Percentiles rank a stretch among this genome's conserved stretches.
phyloP scores from a whole-genome alignment of 53 echinoderm and acorn worm species.

The Actinopyga echinites region DNA sequence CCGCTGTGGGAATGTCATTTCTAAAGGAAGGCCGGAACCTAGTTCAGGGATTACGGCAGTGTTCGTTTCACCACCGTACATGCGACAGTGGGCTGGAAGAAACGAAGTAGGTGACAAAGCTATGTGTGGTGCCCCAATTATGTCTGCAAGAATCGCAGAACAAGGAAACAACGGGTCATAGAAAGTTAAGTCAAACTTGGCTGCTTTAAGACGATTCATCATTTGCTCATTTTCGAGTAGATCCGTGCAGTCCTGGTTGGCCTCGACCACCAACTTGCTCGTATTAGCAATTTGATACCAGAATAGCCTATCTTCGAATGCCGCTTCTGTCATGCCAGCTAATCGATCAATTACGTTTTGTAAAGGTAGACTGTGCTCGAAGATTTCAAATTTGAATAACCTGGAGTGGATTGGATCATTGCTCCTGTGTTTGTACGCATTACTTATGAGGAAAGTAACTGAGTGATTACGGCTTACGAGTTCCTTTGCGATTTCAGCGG shows the following conservation, averaged over 20 bases:
- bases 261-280: conserved; percentile 5
- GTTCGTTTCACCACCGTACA: conserved; percentile 53
- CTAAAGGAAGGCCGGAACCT: conserved; percentile 53
- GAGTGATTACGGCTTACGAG: conserved; percentile 62
- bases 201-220: conserved; percentile 27
- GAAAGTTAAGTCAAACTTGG: conserved; percentile 56
- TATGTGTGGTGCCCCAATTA: conserved; percentile 49
- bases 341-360: neutral
- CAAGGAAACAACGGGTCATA: conserved; percentile 71
- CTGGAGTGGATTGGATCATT: conserved; percentile 46
- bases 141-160: conserved; percentile 52
- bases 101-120: conserved; percentile 52
- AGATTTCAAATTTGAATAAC: conserved; percentile 63
- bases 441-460: conserved; percentile 70
- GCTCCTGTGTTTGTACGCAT: conserved; percentile 60
- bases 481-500: conserved; percentile 55
- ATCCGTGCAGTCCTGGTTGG: conserved; percentile 48
- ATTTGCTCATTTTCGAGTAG: conserved; percentile 50
- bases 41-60: conserved; percentile 58
- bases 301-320: conserved; percentile 5
- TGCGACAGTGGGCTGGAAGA: conserved; percentile 18
- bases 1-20: conserved; percentile 71
- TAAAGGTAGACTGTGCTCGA: conserved; percentile 42
- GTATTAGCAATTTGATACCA: conserved; percentile 1
- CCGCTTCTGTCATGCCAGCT: conserved; percentile 6